A percentile compares a stretch with the other conserved stretches of the same genome.
These are phyloP conservation scores for Bradypodion ventrale DNA, from an alignment of 2,797 vertebrate genomes.

Conservation along the genomic window DNA sequence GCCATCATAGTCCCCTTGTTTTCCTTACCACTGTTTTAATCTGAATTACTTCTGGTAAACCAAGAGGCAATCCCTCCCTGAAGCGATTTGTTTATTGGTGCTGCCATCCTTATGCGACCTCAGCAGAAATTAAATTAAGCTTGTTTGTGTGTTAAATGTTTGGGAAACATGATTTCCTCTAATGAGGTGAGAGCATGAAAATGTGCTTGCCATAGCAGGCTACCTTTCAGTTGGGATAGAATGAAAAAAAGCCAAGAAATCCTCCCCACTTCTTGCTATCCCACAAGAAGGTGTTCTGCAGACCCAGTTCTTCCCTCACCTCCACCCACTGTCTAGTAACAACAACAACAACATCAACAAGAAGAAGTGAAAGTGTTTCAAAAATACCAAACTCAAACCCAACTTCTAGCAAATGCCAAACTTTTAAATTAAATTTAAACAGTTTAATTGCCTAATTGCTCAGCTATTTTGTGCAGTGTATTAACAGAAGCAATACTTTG, in stretches of 20 bases:
- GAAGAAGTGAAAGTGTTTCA: too few species aligned
- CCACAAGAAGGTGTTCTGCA: neutral
- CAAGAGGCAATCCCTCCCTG: slow-evolving; percentile 58
- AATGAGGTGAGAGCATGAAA: slow-evolving; percentile 57
- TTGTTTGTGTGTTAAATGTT: slow-evolving; percentile 75
- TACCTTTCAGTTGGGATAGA: slow-evolving; percentile 36
- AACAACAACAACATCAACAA: neutral
- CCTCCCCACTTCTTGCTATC: neutral
- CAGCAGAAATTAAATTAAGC: slow-evolving; percentile 71
- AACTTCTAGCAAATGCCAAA: slow-evolving; percentile 73
- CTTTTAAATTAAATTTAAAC: slow-evolving; percentile 85
- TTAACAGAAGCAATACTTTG: slow-evolving; percentile 88
- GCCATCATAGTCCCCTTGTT: too few species aligned
- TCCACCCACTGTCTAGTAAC: slow-evolving; percentile 41
- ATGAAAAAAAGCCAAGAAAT: neutral
- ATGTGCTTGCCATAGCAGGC: slow-evolving; percentile 45
- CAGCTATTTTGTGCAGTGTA: slow-evolving; percentile 83
- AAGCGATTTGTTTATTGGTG: slow-evolving; percentile 65
- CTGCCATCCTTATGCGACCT: slow-evolving; percentile 64
- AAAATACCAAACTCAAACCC: too few species aligned
- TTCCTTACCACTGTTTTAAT: slow-evolving; percentile 30
- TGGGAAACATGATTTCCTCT: slow-evolving; percentile 69
- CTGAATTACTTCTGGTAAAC: slow-evolving; percentile 52
- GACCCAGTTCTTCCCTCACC: slow-evolving; percentile 17
- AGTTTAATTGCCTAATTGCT: slow-evolving; percentile 91